phyloP scores from a whole-genome alignment of 1,140 invertebrate species.

The Pseudomyrmex sp. region DNA sequence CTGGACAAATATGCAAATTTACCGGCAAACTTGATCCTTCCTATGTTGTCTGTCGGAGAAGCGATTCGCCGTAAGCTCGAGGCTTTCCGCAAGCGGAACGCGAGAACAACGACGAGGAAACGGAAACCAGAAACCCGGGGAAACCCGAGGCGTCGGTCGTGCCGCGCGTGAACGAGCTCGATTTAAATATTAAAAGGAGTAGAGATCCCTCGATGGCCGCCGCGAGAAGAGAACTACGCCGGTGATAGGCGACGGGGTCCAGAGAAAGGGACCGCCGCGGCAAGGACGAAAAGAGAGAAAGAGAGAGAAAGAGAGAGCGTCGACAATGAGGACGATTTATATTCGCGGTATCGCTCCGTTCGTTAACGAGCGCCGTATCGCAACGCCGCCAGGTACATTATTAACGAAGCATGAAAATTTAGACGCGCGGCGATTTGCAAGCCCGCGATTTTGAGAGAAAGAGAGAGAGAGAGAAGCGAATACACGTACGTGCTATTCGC shows the following conservation, averaged over 20 bases:
- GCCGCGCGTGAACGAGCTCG: slow-evolving; percentile 41
- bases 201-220: slow-evolving; percentile 20
- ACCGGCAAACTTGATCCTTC: background rate
- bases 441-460: too few relatives aligned
- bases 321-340: slow-evolving; percentile 56
- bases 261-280: background rate
- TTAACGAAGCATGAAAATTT: slow-evolving; percentile 62
- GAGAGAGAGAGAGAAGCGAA: too few relatives aligned
- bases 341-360: slow-evolving; percentile 57
- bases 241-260: too few relatives aligned
- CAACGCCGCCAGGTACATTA: slow-evolving; percentile 46
- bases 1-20: background rate
- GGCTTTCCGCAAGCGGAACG: background rate
- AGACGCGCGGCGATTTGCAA: slow-evolving; percentile 54
- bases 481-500: slow-evolving; percentile 5
- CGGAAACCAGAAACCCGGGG: slow-evolving; percentile 47
- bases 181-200: slow-evolving; percentile 57
- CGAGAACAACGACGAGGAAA: slow-evolving; percentile 1
- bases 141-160: slow-evolving; percentile 42
- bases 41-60: background rate
- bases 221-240: background rate
- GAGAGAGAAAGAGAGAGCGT: slow-evolving; percentile 4
- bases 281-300: background rate
- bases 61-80: background rate
- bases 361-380: slow-evolving; percentile 57